A percentile compares a stretch with the other conserved stretches of the same genome.
Evolutionary conservation across 2,888 invertebrate species (phyloP).

Genomic region (Saturnia japonica): DNA sequence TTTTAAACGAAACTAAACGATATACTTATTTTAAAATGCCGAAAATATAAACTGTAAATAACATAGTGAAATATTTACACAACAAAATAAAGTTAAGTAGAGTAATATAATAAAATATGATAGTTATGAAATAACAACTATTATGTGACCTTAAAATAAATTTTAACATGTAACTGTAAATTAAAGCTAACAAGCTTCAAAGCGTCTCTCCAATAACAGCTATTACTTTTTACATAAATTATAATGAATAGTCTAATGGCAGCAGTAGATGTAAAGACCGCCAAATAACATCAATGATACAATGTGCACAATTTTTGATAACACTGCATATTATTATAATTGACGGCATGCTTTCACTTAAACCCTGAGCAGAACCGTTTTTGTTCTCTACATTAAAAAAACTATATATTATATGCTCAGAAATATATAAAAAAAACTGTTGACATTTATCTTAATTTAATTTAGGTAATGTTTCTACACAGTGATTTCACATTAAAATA

Average conservation of each 20-base stretch:
- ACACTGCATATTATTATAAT: not conserved
- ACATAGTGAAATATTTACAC: conserved; percentile 74
- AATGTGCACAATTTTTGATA: not conserved
- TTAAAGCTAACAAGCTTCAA: conserved; percentile 51
- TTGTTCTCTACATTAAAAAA: not conserved
- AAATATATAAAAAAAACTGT: not conserved
- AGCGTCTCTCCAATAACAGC: conserved; percentile 28
- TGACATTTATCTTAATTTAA: not conserved
- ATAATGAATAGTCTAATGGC: not conserved
- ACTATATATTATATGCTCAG: not conserved
- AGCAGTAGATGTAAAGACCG: not conserved
- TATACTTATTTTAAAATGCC: conserved; percentile 42
- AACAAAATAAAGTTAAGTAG: conserved; percentile 66
- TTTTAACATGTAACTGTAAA: conserved; percentile 43
- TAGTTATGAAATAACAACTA: conserved; percentile 66
- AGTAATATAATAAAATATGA: conserved; percentile 65
- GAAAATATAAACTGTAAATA: conserved; percentile 65
- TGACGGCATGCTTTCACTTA: not conserved
- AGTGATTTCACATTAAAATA: not conserved
- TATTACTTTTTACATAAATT: conserved; percentile 11
- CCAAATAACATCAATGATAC: not conserved
- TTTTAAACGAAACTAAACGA: conserved; percentile 39
- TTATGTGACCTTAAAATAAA: conserved; percentile 51
- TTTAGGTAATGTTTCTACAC: not conserved
- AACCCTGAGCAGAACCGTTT: not conserved